Percentiles rank a stretch among this genome's conserved stretches.
Conservation (phyloP, 2,888 invertebrate species). For the Agelastica alni region DNA sequence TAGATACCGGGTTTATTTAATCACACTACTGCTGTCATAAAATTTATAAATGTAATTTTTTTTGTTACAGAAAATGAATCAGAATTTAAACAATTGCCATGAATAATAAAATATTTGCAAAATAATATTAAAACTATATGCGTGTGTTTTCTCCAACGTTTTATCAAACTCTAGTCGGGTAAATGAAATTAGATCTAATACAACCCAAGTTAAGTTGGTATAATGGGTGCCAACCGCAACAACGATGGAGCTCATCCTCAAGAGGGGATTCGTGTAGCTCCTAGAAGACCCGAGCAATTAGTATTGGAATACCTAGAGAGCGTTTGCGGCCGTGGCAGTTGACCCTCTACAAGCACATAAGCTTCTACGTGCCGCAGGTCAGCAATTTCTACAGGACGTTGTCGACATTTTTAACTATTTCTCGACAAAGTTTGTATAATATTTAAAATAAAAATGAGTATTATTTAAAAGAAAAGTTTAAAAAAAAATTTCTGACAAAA, state of each 20-base stretch:
- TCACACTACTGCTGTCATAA: too few species aligned
- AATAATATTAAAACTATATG: too few species aligned
- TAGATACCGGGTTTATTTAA: too few species aligned
- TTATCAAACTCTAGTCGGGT: conserved; percentile 27
- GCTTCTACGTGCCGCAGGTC: background rate
- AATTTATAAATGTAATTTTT: too few species aligned
- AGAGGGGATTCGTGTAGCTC: conserved; percentile 40
- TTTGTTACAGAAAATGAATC: too few species aligned
- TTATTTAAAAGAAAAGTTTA: too few species aligned
- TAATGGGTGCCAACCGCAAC: conserved; percentile 24
- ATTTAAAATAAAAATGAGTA: too few species aligned
- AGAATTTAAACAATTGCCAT: too few species aligned
- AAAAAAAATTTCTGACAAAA: too few species aligned
- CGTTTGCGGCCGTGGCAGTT: conserved; percentile 25
- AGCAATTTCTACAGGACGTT: background rate
- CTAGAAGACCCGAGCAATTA: conserved; percentile 46
- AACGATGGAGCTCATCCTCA: conserved; percentile 35
- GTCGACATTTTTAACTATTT: background rate
- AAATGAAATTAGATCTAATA: conserved; percentile 51
- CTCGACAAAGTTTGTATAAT: too few species aligned
- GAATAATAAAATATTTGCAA: too few species aligned
- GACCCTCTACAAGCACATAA: conserved; percentile 14
- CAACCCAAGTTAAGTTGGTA: conserved; percentile 47
- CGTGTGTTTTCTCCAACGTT: too few species aligned
- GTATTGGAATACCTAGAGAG: conserved; percentile 48